phyloP scores from a whole-genome alignment of 2,113 vertebrate genomes.

The Aythya baeri region DNA sequence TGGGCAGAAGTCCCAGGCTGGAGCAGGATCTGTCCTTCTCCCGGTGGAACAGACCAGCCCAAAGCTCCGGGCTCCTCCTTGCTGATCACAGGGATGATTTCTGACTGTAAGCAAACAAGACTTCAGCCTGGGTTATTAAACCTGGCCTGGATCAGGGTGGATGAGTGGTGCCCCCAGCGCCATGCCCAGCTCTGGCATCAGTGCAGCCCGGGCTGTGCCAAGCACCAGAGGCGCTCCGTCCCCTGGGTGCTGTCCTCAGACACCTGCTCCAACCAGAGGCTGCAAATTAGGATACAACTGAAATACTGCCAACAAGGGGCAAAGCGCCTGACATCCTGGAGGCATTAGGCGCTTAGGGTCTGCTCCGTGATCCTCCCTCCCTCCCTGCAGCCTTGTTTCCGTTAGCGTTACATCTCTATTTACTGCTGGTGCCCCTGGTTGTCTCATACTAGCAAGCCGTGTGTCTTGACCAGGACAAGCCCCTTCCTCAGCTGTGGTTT shows the following conservation, averaged over 20 bases:
- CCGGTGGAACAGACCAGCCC: neutral
- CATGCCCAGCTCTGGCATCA: neutral
- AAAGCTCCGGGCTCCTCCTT: neutral
- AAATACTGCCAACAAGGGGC: neutral
- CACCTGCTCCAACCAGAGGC: neutral
- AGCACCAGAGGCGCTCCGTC: neutral
- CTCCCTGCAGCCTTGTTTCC: neutral
- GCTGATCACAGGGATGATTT: neutral
- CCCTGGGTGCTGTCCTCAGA: neutral
- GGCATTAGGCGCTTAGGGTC: neutral
- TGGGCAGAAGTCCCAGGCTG: neutral
- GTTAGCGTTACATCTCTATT: neutral
- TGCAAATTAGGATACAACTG: conserved; percentile 15
- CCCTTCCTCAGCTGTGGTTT: conserved; percentile 35
- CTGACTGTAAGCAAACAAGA: neutral
- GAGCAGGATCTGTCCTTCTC: neutral
- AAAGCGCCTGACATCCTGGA: neutral
- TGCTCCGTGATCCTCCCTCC: neutral
- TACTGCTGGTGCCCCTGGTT: neutral
- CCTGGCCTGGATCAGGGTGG: neutral
- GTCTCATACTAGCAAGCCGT: neutral
- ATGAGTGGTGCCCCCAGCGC: neutral
- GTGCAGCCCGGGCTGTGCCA: neutral
- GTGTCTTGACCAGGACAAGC: neutral
- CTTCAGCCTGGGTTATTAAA: neutral